Conservation (phyloP, 2,113 vertebrate genomes). For the Cranoglanis bouderius region DNA sequence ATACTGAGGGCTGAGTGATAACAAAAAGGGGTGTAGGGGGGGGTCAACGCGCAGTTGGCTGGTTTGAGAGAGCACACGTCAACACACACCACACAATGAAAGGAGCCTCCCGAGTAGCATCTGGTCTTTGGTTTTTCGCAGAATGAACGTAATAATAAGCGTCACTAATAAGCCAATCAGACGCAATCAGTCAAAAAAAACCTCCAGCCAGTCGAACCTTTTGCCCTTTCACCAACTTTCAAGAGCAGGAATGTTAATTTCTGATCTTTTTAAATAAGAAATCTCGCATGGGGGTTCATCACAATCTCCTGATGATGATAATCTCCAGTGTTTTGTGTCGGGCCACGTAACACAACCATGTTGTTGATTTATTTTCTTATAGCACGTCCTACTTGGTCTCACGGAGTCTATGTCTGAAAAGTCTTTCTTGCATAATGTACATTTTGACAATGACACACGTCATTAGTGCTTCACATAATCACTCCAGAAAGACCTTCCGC, state of each 20-base stretch:
- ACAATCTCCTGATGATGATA: background rate
- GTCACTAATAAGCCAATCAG: conserved; percentile 48
- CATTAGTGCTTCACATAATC: no score
- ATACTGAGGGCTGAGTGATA: conserved; percentile 30
- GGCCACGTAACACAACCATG: no score
- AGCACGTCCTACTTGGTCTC: no score
- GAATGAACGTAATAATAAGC: conserved; percentile 41
- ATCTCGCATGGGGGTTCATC: background rate
- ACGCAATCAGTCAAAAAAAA: conserved; percentile 37
- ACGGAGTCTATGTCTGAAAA: no score
- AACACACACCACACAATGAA: conserved; percentile 37
- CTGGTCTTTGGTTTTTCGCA: conserved; percentile 25
- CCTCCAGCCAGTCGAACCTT: background rate
- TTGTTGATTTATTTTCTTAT: no score
- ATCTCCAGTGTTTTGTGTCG: no score
- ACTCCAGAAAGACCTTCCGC: background rate
- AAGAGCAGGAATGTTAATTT: background rate
- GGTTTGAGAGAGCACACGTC: background rate
- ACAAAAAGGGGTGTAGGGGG: background rate
- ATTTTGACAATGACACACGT: no score
- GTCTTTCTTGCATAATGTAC: no score
- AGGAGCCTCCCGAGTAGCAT: conserved; percentile 27
- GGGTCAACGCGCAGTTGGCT: background rate
- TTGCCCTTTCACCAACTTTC: background rate
- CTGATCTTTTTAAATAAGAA: background rate